phyloP scores from a whole-genome alignment of 1,140 invertebrate species.

The Dreissena polymorpha region DNA sequence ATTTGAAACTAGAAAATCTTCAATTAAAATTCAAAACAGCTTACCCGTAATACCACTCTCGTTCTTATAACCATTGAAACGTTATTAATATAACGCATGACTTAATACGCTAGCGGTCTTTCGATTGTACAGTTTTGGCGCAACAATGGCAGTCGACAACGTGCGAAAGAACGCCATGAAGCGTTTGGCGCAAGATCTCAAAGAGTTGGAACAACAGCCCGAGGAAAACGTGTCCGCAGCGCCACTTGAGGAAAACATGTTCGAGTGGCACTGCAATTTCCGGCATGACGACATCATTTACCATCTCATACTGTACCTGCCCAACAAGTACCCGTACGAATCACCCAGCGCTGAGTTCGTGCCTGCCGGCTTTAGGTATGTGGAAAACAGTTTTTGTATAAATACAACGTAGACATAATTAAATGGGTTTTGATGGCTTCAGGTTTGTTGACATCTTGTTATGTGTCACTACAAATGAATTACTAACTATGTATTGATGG shows the following conservation, averaged over 20 bases:
- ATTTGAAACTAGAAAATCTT: too few relatives aligned
- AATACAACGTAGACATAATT: background rate
- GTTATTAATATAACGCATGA: too few relatives aligned
- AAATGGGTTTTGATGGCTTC: too few relatives aligned
- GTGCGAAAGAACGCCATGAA: conserved; percentile 67
- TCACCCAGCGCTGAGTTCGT: conserved; percentile 75
- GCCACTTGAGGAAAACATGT: conserved; percentile 70
- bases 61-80: too few relatives aligned
- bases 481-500: too few relatives aligned
- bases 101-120: too few relatives aligned
- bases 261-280: conserved; percentile 76
- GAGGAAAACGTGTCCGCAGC: conserved; percentile 71
- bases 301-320: conserved; percentile 69
- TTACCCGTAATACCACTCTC: too few relatives aligned
- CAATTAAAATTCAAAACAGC: too few relatives aligned
- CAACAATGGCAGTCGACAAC: conserved; percentile 57
- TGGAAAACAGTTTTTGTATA: too few relatives aligned
- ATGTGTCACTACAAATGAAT: too few relatives aligned
- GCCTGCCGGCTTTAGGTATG: conserved; percentile 63
- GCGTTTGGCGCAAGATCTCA: conserved; percentile 64
- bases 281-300: conserved; percentile 70
- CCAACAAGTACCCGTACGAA: conserved; percentile 71
- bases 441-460: too few relatives aligned
- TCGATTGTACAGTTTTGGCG: background rate
- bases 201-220: conserved; percentile 65